phyloP scores from a whole-genome alignment of 2,797 vertebrate species.

The Nyctibius grandis region DNA sequence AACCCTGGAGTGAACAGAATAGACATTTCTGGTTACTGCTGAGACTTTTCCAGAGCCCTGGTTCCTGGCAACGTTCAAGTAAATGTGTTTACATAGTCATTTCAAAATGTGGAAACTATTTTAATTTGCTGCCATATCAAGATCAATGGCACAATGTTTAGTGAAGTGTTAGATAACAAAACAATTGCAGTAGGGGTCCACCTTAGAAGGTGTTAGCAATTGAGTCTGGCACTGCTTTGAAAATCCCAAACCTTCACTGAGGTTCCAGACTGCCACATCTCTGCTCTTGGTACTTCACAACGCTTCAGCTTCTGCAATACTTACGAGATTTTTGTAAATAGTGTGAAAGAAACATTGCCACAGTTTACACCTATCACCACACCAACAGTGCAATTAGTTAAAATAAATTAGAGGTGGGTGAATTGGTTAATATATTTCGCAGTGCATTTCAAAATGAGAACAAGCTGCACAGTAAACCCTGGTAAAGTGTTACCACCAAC shows the following conservation, averaged over 20 bases:
- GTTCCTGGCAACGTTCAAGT: not conserved
- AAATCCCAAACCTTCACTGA: not conserved
- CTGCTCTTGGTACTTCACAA: not conserved
- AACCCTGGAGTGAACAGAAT: not conserved
- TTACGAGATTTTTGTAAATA: not conserved
- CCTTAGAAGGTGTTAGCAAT: not conserved
- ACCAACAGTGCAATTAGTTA: not conserved
- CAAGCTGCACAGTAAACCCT: not conserved
- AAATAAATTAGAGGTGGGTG: not conserved
- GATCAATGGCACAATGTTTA: not conserved
- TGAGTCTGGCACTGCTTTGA: not conserved
- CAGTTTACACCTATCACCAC: not conserved
- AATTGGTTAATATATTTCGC: not conserved
- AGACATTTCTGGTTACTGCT: not conserved
- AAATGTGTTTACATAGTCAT: not conserved
- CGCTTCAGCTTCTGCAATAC: not conserved
- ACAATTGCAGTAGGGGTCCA: not conserved
- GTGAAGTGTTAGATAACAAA: not conserved
- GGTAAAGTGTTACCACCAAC: not conserved
- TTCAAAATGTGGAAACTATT: constrained; percentile 29
- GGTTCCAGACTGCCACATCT: not conserved
- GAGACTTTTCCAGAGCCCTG: not conserved
- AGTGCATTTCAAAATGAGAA: not conserved
- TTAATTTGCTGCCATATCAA: constrained; percentile 14
- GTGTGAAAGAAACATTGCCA: not conserved